phyloP scores from a whole-genome alignment of 2,113 vertebrate genomes.

The Myotis davidii region DNA sequence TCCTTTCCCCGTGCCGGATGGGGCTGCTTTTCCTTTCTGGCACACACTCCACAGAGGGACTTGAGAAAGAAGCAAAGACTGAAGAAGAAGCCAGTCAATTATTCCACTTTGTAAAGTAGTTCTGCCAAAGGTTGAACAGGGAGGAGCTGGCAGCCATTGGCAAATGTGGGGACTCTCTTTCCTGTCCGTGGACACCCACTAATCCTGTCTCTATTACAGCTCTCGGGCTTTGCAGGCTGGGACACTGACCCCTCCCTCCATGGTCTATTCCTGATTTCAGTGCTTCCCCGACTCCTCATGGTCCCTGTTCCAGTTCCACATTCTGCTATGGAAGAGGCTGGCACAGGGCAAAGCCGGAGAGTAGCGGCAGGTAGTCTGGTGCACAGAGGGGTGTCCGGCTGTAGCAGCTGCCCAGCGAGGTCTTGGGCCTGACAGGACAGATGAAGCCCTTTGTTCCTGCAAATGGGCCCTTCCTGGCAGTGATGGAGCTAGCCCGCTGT shows the following conservation, averaged over 20 bases:
- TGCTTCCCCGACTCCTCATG: background rate
- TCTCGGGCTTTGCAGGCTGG: too few species aligned
- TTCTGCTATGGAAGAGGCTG: background rate
- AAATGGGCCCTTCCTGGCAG: constrained; percentile 85
- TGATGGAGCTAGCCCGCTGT: constrained; percentile 79
- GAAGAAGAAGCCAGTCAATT: background rate
- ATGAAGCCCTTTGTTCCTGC: constrained; percentile 78
- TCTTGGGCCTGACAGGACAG: background rate
- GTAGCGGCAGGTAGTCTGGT: background rate
- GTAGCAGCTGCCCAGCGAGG: background rate
- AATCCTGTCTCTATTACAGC: background rate
- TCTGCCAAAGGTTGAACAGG: background rate
- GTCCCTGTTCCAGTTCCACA: accelerated
- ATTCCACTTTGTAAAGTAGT: constrained; percentile 6
- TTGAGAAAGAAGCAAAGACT: constrained; percentile 29
- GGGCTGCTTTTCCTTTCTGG: constrained; percentile 36
- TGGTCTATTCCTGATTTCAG: background rate
- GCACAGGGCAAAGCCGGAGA: background rate
- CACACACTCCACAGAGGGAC: background rate
- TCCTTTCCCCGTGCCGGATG: background rate
- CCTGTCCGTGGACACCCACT: background rate
- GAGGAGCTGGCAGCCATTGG: background rate
- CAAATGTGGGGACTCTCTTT: background rate
- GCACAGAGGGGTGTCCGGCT: accelerated
- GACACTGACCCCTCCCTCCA: background rate